phyloP scores from a whole-genome alignment of 2,113 vertebrate genomes.

The Osmerus eperlanus region DNA sequence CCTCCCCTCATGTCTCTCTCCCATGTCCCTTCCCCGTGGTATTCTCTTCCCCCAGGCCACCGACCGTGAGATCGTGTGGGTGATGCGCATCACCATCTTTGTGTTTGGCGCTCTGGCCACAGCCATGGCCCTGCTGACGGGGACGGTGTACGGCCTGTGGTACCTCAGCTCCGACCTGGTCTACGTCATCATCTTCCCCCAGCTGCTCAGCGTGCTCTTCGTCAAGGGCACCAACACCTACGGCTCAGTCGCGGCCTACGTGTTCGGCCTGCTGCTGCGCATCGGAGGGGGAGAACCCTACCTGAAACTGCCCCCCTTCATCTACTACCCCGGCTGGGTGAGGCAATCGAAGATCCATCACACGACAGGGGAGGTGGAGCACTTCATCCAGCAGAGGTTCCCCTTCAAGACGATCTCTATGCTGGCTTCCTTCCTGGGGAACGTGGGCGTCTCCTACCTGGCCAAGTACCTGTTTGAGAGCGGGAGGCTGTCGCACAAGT shows the following conservation, averaged over 20 bases:
- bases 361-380: slow-evolving; percentile 65
- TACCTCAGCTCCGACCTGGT: slow-evolving; percentile 97
- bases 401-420: slow-evolving; percentile 93
- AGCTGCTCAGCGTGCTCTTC: slow-evolving; percentile 92
- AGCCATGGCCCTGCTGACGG: slow-evolving; percentile 90
- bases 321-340: slow-evolving; percentile 87
- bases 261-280: slow-evolving; percentile 86
- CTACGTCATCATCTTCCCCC: slow-evolving; percentile 97
- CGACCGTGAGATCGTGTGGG: slow-evolving; percentile 93
- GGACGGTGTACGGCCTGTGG: slow-evolving; percentile 94
- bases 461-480: slow-evolving; percentile 95
- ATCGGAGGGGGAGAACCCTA: slow-evolving; percentile 94
- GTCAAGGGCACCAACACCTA: slow-evolving; percentile 95
- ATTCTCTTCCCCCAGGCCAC: slow-evolving; percentile 77
- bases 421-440: slow-evolving; percentile 86
- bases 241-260: slow-evolving; percentile 86
- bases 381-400: slow-evolving; percentile 84
- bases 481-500: slow-evolving; percentile 86
- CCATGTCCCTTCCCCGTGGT: too few species aligned
- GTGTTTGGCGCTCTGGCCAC: slow-evolving; percentile 92
- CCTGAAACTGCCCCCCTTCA: slow-evolving; percentile 87
- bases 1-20: background rate
- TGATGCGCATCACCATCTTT: slow-evolving; percentile 91
- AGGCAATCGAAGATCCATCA: slow-evolving; percentile 60
- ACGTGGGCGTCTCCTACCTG: slow-evolving; percentile 84